Percentiles rank a stretch among this genome's conserved stretches.
Evolutionary conservation across 2,113 vertebrate genomes (phyloP).

Genomic region (Scophthalmus maximus): DNA sequence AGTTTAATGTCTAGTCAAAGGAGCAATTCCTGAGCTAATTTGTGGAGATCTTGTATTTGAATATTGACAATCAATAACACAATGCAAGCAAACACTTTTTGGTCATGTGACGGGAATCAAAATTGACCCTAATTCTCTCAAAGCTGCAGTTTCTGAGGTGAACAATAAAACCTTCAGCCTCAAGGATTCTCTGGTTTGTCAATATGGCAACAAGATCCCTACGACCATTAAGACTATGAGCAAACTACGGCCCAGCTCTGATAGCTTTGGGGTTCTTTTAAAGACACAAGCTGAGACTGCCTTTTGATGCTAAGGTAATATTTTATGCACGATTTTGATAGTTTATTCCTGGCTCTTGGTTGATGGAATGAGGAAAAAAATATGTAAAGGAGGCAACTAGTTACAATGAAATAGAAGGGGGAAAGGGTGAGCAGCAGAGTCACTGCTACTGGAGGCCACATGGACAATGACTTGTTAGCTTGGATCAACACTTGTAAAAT

Average conservation of each 20-base stretch:
- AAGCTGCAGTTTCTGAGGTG: not conserved
- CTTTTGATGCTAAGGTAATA: not conserved
- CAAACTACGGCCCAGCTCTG: not conserved
- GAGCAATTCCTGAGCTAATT: not conserved
- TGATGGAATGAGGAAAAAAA: not conserved
- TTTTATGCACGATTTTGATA: not conserved
- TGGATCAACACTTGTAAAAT: not conserved
- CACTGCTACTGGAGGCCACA: too few relatives aligned
- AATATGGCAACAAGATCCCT: not conserved
- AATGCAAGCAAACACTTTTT: not conserved
- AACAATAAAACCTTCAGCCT: not conserved
- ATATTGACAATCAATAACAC: not conserved
- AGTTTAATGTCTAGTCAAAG: conserved; percentile 5
- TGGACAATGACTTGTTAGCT: not conserved
- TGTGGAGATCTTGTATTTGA: not conserved
- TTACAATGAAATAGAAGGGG: too few relatives aligned
- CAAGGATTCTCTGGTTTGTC: not conserved
- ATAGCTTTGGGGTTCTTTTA: too few relatives aligned
- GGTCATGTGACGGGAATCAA: not conserved
- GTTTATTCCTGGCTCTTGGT: not conserved
- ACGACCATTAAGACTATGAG: not conserved
- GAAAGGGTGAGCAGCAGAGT: too few relatives aligned
- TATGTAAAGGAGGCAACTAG: too few relatives aligned
- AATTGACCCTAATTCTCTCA: not conserved
- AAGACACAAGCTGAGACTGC: not conserved